These are phyloP conservation scores for Meghimatium bilineatum DNA, from an alignment of 2,888 invertebrate species.

Conservation along the genomic window DNA sequence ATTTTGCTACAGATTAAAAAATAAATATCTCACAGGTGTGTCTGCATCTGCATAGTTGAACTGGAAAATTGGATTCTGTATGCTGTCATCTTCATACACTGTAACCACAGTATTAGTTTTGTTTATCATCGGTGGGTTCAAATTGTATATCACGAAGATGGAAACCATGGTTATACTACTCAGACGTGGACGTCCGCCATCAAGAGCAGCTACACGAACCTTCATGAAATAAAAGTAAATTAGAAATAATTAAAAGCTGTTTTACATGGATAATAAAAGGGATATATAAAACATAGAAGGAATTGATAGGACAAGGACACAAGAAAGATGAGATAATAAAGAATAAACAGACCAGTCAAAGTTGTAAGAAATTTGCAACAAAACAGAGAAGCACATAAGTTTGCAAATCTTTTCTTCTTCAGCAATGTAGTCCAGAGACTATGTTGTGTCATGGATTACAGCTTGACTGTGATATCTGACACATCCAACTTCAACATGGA, in stretches of 20 bases:
- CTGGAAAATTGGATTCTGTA: slow-evolving; percentile 50
- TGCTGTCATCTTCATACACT: slow-evolving; percentile 56
- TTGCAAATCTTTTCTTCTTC: too few relatives aligned
- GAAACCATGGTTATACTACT: slow-evolving; percentile 58
- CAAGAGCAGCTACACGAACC: slow-evolving; percentile 66
- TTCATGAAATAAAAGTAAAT: slow-evolving; percentile 38
- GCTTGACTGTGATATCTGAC: too few relatives aligned
- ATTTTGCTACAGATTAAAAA: background rate
- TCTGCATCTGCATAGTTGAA: slow-evolving; percentile 62
- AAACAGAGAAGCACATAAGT: too few relatives aligned
- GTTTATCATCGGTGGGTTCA: slow-evolving; percentile 61
- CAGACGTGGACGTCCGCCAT: slow-evolving; percentile 68
- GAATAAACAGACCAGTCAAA: background rate
- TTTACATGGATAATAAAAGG: too few relatives aligned
- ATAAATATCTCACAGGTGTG: slow-evolving; percentile 53
- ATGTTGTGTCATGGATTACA: too few relatives aligned
- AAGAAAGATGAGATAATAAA: background rate
- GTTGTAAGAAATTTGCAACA: too few relatives aligned
- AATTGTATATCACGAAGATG: slow-evolving; percentile 66
- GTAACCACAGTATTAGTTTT: slow-evolving; percentile 40
- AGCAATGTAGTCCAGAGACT: too few relatives aligned
- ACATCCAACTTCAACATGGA: too few relatives aligned
- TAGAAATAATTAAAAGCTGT: background rate
- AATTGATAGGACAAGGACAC: background rate
- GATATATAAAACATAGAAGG: too few relatives aligned